A percentile compares a stretch with the other conserved stretches of the same genome.
Evolutionary conservation across 2,888 invertebrate species (phyloP).

Genomic region (Synergus itoensis): DNA sequence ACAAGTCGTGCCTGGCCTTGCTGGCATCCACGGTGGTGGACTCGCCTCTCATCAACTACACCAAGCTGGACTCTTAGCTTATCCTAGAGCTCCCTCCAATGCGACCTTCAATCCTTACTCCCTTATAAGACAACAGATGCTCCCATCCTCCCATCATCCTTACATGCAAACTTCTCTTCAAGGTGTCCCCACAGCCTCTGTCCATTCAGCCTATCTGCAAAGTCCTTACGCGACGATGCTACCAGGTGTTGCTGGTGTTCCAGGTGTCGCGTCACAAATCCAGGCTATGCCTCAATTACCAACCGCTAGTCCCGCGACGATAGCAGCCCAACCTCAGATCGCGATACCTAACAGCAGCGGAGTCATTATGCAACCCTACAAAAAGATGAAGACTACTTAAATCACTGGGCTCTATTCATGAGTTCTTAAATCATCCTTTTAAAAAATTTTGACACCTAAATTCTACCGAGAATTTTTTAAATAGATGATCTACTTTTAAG

Average conservation of each 20-base stretch:
- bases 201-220: constrained; percentile 70
- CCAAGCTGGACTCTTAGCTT: constrained; percentile 75
- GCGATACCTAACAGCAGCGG: constrained; percentile 76
- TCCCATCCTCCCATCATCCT: constrained; percentile 65
- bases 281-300: constrained; percentile 78
- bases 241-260: constrained; percentile 78
- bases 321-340: constrained; percentile 78
- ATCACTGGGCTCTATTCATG: constrained; percentile 44
- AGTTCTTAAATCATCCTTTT: neutral
- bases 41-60: constrained; percentile 65
- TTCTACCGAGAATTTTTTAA: neutral
- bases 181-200: constrained; percentile 60
- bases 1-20: constrained; percentile 63
- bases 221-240: constrained; percentile 73
- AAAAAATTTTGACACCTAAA: neutral
- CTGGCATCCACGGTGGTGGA: constrained; percentile 66
- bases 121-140: constrained; percentile 76
- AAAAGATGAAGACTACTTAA: constrained; percentile 94
- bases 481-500: neutral
- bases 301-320: constrained; percentile 72
- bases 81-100: constrained; percentile 70
- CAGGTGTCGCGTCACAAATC: constrained; percentile 77
- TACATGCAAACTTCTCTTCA: constrained; percentile 70
- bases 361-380: constrained; percentile 88
- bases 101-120: constrained; percentile 79